These are phyloP conservation scores for Zalophus californianus DNA, from an alignment of 2,797 vertebrate species.

Conservation along the genomic window DNA sequence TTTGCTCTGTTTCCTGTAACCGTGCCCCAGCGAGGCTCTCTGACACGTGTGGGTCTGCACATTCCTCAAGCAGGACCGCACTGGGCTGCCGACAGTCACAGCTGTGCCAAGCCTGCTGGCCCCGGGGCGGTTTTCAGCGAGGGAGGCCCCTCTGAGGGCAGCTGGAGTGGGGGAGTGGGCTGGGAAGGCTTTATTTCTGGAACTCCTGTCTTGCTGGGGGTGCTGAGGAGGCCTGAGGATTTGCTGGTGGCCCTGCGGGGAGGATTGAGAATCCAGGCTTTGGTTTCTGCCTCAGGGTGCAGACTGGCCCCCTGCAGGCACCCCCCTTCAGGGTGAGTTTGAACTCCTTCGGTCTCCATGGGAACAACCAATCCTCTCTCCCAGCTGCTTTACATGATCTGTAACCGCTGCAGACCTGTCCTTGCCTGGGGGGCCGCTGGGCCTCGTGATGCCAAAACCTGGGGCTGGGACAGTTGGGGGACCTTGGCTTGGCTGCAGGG, in stretches of 20 bases:
- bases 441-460: neutral
- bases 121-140: neutral
- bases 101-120: slow-evolving; percentile 67
- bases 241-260: neutral
- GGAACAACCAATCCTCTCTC: neutral
- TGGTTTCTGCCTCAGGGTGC: neutral
- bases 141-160: slow-evolving; percentile 65
- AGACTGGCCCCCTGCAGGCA: neutral
- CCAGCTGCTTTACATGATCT: neutral
- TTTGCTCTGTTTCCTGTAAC: slow-evolving; percentile 59
- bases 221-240: neutral
- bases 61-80: slow-evolving; percentile 52
- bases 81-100: neutral
- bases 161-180: neutral
- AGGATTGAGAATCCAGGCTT: neutral
- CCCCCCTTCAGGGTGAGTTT: neutral
- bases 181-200: slow-evolving; percentile 31
- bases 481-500: no score
- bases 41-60: slow-evolving; percentile 59
- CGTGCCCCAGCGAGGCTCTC: neutral
- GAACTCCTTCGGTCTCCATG: neutral
- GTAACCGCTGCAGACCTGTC: neutral
- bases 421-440: neutral
- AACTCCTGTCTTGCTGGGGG: neutral
- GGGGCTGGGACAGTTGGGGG: fast-evolving